These are phyloP conservation scores for Callithrix jacchus DNA, from an alignment of 2,113 vertebrate species.

Conservation along the genomic window DNA sequence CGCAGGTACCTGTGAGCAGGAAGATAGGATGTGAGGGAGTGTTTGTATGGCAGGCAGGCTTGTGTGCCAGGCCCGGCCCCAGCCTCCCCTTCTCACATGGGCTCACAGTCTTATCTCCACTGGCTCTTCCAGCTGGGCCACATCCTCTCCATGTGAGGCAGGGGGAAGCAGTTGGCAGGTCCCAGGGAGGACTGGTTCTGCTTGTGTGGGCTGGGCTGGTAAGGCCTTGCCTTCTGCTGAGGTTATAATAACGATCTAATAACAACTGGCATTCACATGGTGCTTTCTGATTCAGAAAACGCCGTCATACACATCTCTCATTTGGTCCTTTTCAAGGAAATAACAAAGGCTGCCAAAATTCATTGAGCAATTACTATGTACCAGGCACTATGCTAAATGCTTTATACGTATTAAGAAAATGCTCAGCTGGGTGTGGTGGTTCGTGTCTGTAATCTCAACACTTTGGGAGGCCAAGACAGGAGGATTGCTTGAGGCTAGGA, in stretches of 20 bases:
- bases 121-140: rapidly evolving
- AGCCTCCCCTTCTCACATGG: background rate
- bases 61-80: background rate
- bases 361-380: background rate
- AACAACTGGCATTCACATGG: rapidly evolving
- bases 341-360: background rate
- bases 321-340: background rate
- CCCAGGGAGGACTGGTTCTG: background rate
- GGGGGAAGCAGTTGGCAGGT: background rate
- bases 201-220: background rate
- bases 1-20: background rate
- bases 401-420: background rate
- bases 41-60: background rate
- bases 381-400: background rate
- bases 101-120: background rate
- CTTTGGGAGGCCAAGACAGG: background rate
- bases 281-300: background rate
- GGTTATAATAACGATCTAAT: background rate
- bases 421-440: no score
- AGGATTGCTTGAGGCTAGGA: background rate
- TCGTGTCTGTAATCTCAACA: background rate
- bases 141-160: background rate
- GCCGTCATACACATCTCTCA: background rate
- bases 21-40: background rate
- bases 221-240: background rate